A percentile compares a stretch with the other conserved stretches of the same genome.
Conservation (phyloP, 1,140 invertebrate species). For the Nasonia giraulti region DNA sequence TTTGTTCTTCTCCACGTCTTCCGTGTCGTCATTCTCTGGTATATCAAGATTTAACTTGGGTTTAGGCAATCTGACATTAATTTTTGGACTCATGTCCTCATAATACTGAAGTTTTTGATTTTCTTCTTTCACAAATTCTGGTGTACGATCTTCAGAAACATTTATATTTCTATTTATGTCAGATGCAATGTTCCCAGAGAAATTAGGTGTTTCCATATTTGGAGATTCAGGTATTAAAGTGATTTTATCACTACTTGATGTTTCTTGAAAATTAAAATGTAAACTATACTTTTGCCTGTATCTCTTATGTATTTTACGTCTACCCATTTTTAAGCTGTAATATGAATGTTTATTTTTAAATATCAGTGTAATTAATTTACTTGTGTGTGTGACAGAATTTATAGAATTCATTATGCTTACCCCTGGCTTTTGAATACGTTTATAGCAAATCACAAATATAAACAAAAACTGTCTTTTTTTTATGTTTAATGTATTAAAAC, state of each 20-base stretch:
- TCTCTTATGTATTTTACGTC: slow-evolving; percentile 30
- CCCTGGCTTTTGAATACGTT: background rate
- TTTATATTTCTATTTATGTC: background rate
- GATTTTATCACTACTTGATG: background rate
- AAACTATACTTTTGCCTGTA: slow-evolving; percentile 31
- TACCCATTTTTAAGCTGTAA: slow-evolving; percentile 9
- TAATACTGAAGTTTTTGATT: slow-evolving; percentile 43
- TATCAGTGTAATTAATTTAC: background rate
- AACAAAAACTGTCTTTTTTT: background rate
- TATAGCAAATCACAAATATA: background rate
- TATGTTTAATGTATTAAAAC: background rate
- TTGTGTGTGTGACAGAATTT: background rate
- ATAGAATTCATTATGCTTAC: background rate
- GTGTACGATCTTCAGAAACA: slow-evolving; percentile 48
- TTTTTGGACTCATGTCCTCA: slow-evolving; percentile 56
- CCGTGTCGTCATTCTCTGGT: slow-evolving; percentile 46
- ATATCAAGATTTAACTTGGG: slow-evolving; percentile 52
- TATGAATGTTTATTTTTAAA: background rate
- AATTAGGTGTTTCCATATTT: background rate
- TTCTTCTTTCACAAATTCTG: slow-evolving; percentile 54
- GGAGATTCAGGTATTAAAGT: slow-evolving; percentile 15
- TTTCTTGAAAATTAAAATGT: slow-evolving; percentile 14
- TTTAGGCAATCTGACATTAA: slow-evolving; percentile 41
- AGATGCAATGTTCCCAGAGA: background rate
- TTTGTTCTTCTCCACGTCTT: slow-evolving; percentile 1